These are phyloP conservation scores for Ceratina japonica DNA, from an alignment of 1,140 invertebrate genomes.

Conservation along the genomic window DNA sequence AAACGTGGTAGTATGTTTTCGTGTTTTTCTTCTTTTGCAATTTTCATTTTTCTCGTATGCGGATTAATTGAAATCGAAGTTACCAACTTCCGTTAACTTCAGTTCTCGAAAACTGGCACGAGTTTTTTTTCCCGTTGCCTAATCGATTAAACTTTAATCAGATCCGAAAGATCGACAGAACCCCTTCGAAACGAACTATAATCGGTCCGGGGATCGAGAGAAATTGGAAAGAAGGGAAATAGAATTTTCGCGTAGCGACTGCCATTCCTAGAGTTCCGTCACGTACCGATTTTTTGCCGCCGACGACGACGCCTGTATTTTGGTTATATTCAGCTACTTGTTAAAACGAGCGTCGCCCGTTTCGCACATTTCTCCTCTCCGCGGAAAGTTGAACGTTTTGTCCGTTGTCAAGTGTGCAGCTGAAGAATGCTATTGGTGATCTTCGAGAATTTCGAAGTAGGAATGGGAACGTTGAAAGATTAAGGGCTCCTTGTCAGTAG, in stretches of 20 bases:
- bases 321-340: constrained; percentile 8
- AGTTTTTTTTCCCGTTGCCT: constrained; percentile 4
- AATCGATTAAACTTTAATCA: constrained; percentile 32
- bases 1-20: too few relatives aligned
- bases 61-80: constrained; percentile 19
- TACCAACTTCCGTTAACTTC: background rate
- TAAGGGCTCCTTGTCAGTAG: background rate
- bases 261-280: background rate
- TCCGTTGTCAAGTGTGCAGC: background rate
- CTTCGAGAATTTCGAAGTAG: background rate
- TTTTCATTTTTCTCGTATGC: background rate
- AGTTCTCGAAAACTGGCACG: background rate
- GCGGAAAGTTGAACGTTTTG: background rate
- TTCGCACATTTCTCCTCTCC: background rate
- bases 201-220: constrained; percentile 4
- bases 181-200: background rate
- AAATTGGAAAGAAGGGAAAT: background rate
- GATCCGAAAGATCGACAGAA: background rate
- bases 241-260: background rate
- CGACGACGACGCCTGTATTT: background rate
- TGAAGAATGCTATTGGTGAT: background rate
- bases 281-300: constrained; percentile 1
- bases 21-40: too few relatives aligned
- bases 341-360: constrained; percentile 2
- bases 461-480: background rate